These are phyloP conservation scores for Baccha elongata DNA, from an alignment of 2,888 invertebrate species.

Conservation along the genomic window DNA sequence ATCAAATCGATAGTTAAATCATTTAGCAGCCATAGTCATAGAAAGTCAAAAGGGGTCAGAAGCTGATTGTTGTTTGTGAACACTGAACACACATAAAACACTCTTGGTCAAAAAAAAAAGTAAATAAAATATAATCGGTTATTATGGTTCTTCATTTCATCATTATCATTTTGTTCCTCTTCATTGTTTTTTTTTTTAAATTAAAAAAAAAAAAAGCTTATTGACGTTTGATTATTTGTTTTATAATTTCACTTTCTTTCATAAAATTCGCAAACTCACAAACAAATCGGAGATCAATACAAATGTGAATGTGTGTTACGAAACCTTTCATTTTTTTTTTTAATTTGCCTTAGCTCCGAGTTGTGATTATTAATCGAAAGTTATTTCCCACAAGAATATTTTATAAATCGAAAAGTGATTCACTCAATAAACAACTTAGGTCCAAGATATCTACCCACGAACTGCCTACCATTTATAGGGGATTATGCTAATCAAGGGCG, in stretches of 20 bases:
- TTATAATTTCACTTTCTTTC: not conserved
- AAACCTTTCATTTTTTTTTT: not conserved
- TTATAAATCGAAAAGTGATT: not conserved
- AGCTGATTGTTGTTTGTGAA: not conserved
- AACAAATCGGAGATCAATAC: not conserved
- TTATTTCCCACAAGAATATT: not conserved
- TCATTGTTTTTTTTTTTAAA: not conserved
- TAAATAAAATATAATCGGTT: not conserved
- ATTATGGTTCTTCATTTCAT: not conserved
- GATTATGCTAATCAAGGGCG: too few relatives aligned
- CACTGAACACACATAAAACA: not conserved
- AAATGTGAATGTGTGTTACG: not conserved
- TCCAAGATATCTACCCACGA: not conserved
- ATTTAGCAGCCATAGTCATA: conserved; percentile 26
- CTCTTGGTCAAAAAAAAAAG: not conserved
- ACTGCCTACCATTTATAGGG: not conserved
- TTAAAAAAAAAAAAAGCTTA: not conserved
- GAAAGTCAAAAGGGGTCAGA: conserved; percentile 36
- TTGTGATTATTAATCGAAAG: not conserved
- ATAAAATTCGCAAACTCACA: not conserved
- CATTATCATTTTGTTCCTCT: not conserved
- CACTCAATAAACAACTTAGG: not conserved
- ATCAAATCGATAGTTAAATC: conserved; percentile 6
- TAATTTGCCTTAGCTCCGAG: not conserved
- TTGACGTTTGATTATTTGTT: not conserved